Conservation (phyloP, 2,888 invertebrate genomes). For the Silvanus unidentatus region DNA sequence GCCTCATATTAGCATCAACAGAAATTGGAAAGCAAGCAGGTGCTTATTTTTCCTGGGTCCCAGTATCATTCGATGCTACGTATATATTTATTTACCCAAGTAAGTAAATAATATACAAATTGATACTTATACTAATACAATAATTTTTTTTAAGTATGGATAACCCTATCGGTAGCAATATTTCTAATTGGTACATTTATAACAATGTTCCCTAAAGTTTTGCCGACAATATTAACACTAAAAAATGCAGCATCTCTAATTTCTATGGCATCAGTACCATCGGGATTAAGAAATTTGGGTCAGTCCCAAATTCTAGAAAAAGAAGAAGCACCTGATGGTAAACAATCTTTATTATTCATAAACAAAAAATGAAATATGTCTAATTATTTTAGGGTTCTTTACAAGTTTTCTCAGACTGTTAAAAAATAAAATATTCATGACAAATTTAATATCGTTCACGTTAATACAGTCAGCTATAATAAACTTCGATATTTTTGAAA, state of each 20-base stretch:
- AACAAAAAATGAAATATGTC: too few relatives aligned
- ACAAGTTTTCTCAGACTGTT: slow-evolving; percentile 49
- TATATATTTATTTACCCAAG: slow-evolving; percentile 31
- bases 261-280: slow-evolving; percentile 43
- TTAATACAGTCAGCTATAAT: slow-evolving; percentile 50
- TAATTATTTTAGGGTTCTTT: slow-evolving; percentile 43
- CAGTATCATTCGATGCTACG: slow-evolving; percentile 20
- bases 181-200: slow-evolving; percentile 49
- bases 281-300: too few relatives aligned
- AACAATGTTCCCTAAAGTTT: slow-evolving; percentile 52
- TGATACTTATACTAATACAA: slow-evolving; percentile 2
- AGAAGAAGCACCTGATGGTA: slow-evolving; percentile 23
- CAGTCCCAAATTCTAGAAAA: slow-evolving; percentile 14
- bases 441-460: slow-evolving; percentile 49
- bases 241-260: slow-evolving; percentile 54
- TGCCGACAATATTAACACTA: slow-evolving; percentile 51
- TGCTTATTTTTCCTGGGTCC: slow-evolving; percentile 35
- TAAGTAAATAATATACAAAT: slow-evolving; percentile 12
- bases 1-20: slow-evolving; percentile 28
- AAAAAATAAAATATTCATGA: slow-evolving; percentile 52
- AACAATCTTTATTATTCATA: slow-evolving; percentile 6
- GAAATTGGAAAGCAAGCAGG: slow-evolving; percentile 37
- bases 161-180: slow-evolving; percentile 46
- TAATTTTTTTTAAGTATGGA: slow-evolving; percentile 46
- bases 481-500: slow-evolving; percentile 53